Evolutionary conservation across 2,797 vertebrate species (phyloP).

Genomic region (Xenentodon cancila): DNA sequence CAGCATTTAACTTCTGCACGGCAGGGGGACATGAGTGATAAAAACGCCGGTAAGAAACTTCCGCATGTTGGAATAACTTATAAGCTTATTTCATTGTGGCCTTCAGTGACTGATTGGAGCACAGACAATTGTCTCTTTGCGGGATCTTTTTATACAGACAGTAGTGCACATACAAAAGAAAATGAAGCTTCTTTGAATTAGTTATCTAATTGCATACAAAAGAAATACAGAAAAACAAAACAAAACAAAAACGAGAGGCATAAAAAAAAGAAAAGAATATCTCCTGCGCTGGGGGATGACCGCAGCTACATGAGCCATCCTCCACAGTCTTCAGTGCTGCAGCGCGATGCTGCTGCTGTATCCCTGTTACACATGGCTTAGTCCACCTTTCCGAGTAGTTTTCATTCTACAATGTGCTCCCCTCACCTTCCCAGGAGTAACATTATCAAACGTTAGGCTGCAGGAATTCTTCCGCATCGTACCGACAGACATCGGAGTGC

Average conservation of each 20-base stretch:
- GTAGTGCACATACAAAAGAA: slow-evolving; percentile 4
- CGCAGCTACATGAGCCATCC: neutral
- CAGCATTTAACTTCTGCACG: slow-evolving; percentile 53
- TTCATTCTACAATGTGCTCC: neutral
- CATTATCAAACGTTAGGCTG: neutral
- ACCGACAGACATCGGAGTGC: neutral
- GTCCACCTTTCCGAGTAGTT: slow-evolving; percentile 5
- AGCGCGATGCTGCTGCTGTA: slow-evolving; percentile 43
- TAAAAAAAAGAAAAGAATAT: neutral
- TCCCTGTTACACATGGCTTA: slow-evolving; percentile 8
- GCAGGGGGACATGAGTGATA: slow-evolving; percentile 75
- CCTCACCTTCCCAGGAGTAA: neutral
- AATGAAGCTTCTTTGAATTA: slow-evolving; percentile 5
- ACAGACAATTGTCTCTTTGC: neutral
- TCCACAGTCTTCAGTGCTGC: slow-evolving; percentile 51
- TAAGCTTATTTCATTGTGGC: neutral
- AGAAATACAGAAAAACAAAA: too few species aligned
- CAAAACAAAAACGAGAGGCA: neutral
- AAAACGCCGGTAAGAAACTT: slow-evolving; percentile 77
- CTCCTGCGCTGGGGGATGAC: neutral
- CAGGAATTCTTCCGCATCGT: neutral
- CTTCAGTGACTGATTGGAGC: neutral
- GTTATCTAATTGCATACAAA: neutral
- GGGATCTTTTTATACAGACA: slow-evolving; percentile 13
- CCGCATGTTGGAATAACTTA: slow-evolving; percentile 23